Evolutionary conservation across 2,888 invertebrate genomes (phyloP).

Genomic region (Teleiodes luculella): DNA sequence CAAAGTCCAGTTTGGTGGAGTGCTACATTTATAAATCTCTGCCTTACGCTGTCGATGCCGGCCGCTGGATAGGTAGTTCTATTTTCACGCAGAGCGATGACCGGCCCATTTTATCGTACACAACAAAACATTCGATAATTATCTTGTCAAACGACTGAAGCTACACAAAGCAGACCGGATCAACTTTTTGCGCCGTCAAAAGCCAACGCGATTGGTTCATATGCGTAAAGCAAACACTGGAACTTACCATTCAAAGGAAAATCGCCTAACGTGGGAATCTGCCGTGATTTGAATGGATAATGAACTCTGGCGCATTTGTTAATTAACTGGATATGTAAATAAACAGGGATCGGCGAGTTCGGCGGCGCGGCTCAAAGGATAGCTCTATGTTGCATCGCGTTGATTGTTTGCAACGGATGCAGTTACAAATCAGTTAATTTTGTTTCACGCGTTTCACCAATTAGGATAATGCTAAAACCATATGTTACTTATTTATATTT

Average conservation of each 20-base stretch:
- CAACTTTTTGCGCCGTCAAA: slow-evolving; percentile 73
- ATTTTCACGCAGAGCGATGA: slow-evolving; percentile 52
- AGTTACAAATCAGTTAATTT: slow-evolving; percentile 32
- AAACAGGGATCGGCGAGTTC: slow-evolving; percentile 50
- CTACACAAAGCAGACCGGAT: slow-evolving; percentile 67
- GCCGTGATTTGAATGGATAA: slow-evolving; percentile 72
- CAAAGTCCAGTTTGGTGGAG: slow-evolving; percentile 17
- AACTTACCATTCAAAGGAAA: slow-evolving; percentile 69
- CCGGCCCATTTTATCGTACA: slow-evolving; percentile 53
- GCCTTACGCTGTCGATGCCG: slow-evolving; percentile 6
- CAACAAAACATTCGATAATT: slow-evolving; percentile 61
- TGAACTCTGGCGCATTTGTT: slow-evolving; percentile 63
- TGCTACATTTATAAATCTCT: slow-evolving; percentile 18
- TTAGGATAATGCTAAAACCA: slow-evolving; percentile 20
- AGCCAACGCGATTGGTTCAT: slow-evolving; percentile 70
- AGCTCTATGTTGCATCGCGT: slow-evolving; percentile 41
- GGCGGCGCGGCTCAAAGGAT: slow-evolving; percentile 63
- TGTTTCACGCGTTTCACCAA: slow-evolving; percentile 21
- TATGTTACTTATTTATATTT: background rate
- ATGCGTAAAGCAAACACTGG: slow-evolving; percentile 69
- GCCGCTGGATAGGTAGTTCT: slow-evolving; percentile 29
- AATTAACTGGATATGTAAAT: slow-evolving; percentile 74
- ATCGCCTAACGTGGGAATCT: slow-evolving; percentile 66
- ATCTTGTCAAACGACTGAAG: slow-evolving; percentile 70
- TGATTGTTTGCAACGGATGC: slow-evolving; percentile 52